Evolutionary conservation across 2,888 invertebrate species (phyloP).

Genomic region (Epirrita christyi): DNA sequence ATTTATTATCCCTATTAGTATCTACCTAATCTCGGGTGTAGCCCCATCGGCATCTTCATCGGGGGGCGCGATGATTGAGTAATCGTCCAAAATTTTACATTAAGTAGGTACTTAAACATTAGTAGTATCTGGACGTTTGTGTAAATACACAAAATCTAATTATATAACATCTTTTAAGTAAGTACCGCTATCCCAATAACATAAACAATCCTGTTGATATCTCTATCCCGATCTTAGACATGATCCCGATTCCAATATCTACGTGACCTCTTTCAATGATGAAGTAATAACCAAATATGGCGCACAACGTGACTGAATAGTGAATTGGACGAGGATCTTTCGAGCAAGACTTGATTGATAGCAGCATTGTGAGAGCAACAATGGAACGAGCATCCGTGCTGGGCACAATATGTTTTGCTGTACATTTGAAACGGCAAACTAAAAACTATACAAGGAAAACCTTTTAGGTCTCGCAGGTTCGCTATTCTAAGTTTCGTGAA

Average conservation of each 20-base stretch:
- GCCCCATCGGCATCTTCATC: no score
- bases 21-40: no score
- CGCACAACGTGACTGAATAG: constrained; percentile 29
- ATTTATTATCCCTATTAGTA: no score
- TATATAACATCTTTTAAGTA: no score
- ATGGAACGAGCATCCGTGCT: constrained; percentile 52
- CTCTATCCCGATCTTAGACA: no score
- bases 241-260: constrained; percentile 1
- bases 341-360: constrained; percentile 50
- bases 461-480: constrained; percentile 34
- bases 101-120: no score
- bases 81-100: no score
- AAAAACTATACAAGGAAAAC: constrained; percentile 49
- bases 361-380: constrained; percentile 60
- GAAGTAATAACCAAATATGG: constrained; percentile 24
- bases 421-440: constrained; percentile 34
- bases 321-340: constrained; percentile 36
- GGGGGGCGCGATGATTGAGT: no score
- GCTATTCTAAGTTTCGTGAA: constrained; percentile 13
- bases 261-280: constrained; percentile 19
- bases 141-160: no score
- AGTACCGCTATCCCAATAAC: no score
- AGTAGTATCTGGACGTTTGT: no score
- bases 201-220: no score
- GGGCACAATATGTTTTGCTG: neutral